Evolutionary conservation across 2,797 vertebrate species (phyloP), one percentile per base, ranked within the genome.

Genomic region (Erpetoichthys calabaricus): DNA sequence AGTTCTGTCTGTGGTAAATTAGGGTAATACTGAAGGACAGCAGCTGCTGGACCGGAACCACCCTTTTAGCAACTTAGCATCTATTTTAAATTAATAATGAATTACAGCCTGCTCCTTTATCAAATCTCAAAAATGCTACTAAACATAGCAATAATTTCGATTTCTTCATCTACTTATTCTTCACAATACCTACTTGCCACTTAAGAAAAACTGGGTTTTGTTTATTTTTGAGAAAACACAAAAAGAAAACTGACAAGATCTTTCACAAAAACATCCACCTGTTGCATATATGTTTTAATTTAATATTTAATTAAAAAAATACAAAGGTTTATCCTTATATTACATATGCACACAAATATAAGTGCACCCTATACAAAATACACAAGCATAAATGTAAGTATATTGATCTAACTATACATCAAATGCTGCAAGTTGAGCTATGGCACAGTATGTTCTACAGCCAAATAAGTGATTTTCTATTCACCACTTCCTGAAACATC

Each of bases 161-260:
- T 80, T 89, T 83, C 86, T 81, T 84, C 77, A 81, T 85, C 85
- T 86, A 88, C 84, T 90, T 88, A 90, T 87, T 85, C 88, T 87
- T 82, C 86, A 84, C 75, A 87, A 82, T 87, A 87, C 83, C 79
- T 74, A 78, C 75, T 85, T 82, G 79, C 82, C 79, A 75, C 73
- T 69, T 75, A 65, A 68, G 78, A 73, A 70, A 76, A 74, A 80
- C 79, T 45, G n/a, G 69, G 77, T 71, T 73, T 71, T 76, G 71
- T 70, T 68, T 3, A 25, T 25, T 25, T 54, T 7, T 42, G 44
- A 42, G n/a, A 42, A 54, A 54, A 77, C 71, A 75, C 68, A 69
- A 67, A 65, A 68, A 64, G 67, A 68, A 64, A 57, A 64, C 68
- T 58, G 65, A 64, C 57, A 57, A 57, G 60, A 65, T 10, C 54